Conservation (phyloP, 2,113 vertebrate genomes). For the Coregonus clupeaformis region DNA sequence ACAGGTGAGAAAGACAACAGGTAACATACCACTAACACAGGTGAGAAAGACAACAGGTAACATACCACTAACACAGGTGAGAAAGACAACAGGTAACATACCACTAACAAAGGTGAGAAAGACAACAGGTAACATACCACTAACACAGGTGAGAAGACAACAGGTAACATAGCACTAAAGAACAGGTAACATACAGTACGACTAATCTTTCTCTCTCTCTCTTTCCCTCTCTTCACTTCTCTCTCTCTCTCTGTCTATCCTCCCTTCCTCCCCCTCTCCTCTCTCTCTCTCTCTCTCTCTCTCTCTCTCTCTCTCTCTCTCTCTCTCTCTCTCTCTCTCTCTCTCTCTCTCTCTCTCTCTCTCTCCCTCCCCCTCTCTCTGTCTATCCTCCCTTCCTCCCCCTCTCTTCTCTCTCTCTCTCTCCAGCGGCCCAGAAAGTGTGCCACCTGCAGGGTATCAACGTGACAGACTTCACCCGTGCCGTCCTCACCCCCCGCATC, state of each 20-base stretch:
- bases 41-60: no score
- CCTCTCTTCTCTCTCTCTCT: background rate
- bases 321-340: background rate
- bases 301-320: no score
- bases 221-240: background rate
- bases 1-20: no score
- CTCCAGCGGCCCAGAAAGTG: slow-evolving; percentile 92
- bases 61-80: no score
- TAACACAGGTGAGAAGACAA: no score
- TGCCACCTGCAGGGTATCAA: slow-evolving; percentile 94
- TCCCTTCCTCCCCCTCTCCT: background rate
- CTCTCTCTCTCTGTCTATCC: background rate
- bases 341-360: background rate
- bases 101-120: no score
- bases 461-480: slow-evolving; percentile 90
- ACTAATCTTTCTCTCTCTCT: background rate
- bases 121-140: no score
- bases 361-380: background rate
- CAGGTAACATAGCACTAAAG: no score
- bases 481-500: slow-evolving; percentile 91
- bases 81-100: no score
- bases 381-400: background rate
- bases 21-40: no score
- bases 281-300: background rate
- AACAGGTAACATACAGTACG: background rate